A percentile compares a stretch with the other conserved stretches of the same genome.
Evolutionary conservation across 1,140 invertebrate genomes (phyloP).

Genomic region (Chrysomallon squamiferum): DNA sequence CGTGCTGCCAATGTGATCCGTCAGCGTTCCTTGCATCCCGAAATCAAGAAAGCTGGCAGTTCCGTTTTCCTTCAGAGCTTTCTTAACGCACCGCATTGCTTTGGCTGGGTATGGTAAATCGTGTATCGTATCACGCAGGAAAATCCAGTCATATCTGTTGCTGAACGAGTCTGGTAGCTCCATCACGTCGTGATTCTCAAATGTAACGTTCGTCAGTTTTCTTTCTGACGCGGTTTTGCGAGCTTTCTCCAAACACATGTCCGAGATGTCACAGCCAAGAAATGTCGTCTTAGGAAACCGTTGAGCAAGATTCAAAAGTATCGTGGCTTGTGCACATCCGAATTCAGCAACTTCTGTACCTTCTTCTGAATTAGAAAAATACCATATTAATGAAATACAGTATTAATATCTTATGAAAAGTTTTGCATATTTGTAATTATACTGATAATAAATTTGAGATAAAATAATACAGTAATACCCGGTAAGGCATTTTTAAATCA

Average conservation of each 20-base stretch:
- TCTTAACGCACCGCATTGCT: slow-evolving; percentile 20
- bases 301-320: slow-evolving; percentile 14
- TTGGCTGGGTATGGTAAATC: slow-evolving; percentile 30
- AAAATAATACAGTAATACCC: neutral
- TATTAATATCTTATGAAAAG: neutral
- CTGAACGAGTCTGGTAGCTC: slow-evolving; percentile 19
- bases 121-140: slow-evolving; percentile 28
- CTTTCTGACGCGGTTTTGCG: slow-evolving; percentile 3
- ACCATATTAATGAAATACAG: neutral
- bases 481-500: neutral
- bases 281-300: slow-evolving; percentile 27
- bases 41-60: slow-evolving; percentile 26
- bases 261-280: slow-evolving; percentile 15
- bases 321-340: slow-evolving; percentile 23
- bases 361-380: slow-evolving; percentile 2
- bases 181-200: slow-evolving; percentile 17
- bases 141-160: slow-evolving; percentile 24
- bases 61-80: slow-evolving; percentile 25
- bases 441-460: neutral
- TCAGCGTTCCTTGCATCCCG: slow-evolving; percentile 18
- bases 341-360: slow-evolving; percentile 31
- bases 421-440: neutral
- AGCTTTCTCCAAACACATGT: neutral
- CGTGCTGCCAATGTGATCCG: slow-evolving; percentile 27
- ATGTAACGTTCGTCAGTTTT: slow-evolving; percentile 22